Conservation (phyloP, 2,113 vertebrate species). For the Ascaphus truei region DNA sequence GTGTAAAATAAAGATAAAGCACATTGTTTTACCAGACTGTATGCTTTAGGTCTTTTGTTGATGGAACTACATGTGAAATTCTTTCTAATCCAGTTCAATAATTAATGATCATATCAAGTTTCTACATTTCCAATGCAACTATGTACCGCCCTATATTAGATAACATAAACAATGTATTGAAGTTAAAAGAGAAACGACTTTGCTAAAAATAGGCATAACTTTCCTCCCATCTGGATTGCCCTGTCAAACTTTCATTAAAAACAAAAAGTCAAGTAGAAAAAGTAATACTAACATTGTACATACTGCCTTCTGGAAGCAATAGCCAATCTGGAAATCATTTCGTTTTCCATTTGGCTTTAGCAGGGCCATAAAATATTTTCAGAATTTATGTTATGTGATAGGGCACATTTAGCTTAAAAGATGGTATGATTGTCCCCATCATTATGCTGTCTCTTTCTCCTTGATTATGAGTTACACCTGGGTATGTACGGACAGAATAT, state of each 20-base stretch:
- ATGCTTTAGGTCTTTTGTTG: too few species aligned
- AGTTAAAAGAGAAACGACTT: too few species aligned
- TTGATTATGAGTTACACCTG: neutral
- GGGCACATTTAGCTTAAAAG: neutral
- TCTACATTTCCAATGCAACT: too few species aligned
- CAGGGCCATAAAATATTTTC: conserved; percentile 28
- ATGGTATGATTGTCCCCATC: neutral
- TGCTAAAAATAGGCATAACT: conserved; percentile 8
- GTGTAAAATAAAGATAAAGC: too few species aligned
- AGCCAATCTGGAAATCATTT: conserved; percentile 37
- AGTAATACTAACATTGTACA: conserved; percentile 2
- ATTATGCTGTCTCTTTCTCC: conserved; percentile 3
- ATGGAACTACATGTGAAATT: too few species aligned
- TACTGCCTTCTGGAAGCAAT: conserved; percentile 40
- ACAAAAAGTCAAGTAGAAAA: neutral
- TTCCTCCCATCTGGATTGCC: neutral
- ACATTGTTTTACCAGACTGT: too few species aligned
- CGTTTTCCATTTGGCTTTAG: conserved; percentile 9
- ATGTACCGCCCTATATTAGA: too few species aligned
- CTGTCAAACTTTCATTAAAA: conserved; percentile 19
- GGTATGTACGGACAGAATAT: conserved; percentile 1
- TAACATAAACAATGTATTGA: too few species aligned
- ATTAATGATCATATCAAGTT: too few species aligned
- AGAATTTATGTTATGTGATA: conserved; percentile 27
- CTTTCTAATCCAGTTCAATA: too few species aligned